Conservation (phyloP, 1,140 invertebrate species). For the Piezodorus guildinii region DNA sequence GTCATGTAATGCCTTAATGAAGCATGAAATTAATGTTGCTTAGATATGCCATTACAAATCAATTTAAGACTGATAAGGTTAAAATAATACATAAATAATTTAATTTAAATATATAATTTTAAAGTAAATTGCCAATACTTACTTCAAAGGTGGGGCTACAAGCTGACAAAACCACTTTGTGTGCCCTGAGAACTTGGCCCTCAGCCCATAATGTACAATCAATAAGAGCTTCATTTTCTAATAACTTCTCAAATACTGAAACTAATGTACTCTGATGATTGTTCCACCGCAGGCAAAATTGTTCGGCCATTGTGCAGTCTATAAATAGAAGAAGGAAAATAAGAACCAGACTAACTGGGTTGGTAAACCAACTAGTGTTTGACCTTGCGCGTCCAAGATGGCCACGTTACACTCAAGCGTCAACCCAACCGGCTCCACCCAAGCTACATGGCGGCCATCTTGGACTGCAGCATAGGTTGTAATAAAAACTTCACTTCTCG, state of each 20-base stretch:
- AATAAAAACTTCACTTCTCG: too few species aligned
- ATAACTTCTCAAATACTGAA: slow-evolving; percentile 38
- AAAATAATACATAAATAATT: too few species aligned
- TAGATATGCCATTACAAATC: too few species aligned
- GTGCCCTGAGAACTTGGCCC: slow-evolving; percentile 38
- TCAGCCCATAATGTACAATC: slow-evolving; percentile 43
- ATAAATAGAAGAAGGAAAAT: neutral
- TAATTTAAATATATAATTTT: too few species aligned
- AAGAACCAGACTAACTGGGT: too few species aligned
- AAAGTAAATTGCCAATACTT: slow-evolving; percentile 19
- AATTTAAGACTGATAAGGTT: too few species aligned
- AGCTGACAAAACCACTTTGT: slow-evolving; percentile 40
- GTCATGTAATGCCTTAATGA: too few species aligned
- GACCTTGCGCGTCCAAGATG: slow-evolving; percentile 6
- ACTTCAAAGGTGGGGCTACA: slow-evolving; percentile 42
- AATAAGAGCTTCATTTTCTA: slow-evolving; percentile 38
- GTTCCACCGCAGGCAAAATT: slow-evolving; percentile 42
- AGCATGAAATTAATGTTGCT: too few species aligned
- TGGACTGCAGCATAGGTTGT: neutral
- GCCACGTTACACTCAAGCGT: neutral
- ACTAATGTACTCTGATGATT: slow-evolving; percentile 41
- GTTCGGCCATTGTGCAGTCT: slow-evolving; percentile 8
- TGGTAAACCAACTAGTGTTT: too few species aligned
- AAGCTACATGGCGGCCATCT: neutral
- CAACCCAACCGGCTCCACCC: neutral